These are phyloP conservation scores for Argyrosomus regius DNA, from an alignment of 2,797 vertebrate species.

Conservation along the genomic window DNA sequence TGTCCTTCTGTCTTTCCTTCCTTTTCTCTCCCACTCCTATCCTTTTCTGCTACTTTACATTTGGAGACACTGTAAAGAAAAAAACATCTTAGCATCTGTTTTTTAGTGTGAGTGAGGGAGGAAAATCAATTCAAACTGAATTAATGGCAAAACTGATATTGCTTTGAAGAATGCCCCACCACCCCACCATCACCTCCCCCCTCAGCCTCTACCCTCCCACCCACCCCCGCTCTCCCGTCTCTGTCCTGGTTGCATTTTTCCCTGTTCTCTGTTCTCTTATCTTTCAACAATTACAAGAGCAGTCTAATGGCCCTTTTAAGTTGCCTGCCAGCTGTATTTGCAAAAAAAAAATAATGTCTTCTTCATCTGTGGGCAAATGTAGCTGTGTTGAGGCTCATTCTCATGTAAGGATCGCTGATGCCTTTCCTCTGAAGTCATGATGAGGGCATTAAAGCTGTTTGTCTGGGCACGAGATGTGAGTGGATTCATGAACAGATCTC, in stretches of 20 bases:
- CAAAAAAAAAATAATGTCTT: constrained; percentile 77
- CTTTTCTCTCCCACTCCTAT: constrained; percentile 36
- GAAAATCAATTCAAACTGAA: constrained; percentile 85
- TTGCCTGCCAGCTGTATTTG: constrained; percentile 85
- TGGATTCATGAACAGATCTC: constrained; percentile 46
- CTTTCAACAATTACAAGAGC: constrained; percentile 85
- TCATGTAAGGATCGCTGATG: constrained; percentile 63
- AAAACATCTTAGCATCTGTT: constrained; percentile 82
- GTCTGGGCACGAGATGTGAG: constrained; percentile 77
- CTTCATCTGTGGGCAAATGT: constrained; percentile 78
- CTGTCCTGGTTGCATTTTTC: constrained; percentile 77
- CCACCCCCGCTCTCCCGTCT: constrained; percentile 43
- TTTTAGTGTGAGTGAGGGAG: constrained; percentile 73
- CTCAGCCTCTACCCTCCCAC: background rate
- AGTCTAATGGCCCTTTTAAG: constrained; percentile 86
- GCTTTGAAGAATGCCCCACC: constrained; percentile 83
- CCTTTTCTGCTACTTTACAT: constrained; percentile 58
- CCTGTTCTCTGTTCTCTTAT: constrained; percentile 82
- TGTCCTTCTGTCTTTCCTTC: constrained; percentile 46
- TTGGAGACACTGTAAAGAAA: constrained; percentile 72
- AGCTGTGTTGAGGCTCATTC: constrained; percentile 68
- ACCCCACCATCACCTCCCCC: background rate
- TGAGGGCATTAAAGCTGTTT: constrained; percentile 72
- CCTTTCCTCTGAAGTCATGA: constrained; percentile 81
- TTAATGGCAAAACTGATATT: constrained; percentile 87